Evolutionary conservation across 2,113 vertebrate species (phyloP).

Genomic region (Clarias batrachus): DNA sequence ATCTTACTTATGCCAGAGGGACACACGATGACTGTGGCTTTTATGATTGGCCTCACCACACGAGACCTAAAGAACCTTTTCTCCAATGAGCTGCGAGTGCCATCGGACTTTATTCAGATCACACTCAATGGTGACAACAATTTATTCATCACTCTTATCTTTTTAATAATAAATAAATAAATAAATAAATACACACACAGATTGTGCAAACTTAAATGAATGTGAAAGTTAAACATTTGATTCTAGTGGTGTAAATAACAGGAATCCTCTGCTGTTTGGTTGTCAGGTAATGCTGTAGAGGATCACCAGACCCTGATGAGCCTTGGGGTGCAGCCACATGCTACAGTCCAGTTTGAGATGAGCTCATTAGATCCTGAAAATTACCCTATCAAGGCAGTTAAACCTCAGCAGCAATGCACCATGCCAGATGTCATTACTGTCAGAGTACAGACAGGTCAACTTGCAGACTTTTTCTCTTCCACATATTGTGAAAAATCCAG

Average conservation of each 20-base stretch:
- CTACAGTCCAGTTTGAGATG: slow-evolving; percentile 74
- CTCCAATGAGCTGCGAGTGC: slow-evolving; percentile 71
- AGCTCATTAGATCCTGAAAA: slow-evolving; percentile 61
- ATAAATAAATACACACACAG: not conserved
- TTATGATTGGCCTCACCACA: slow-evolving; percentile 70
- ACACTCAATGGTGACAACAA: slow-evolving; percentile 69
- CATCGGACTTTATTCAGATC: slow-evolving; percentile 68
- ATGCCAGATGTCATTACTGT: slow-evolving; percentile 82
- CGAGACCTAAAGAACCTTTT: slow-evolving; percentile 75
- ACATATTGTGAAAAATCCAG: not conserved
- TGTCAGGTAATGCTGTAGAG: slow-evolving; percentile 65
- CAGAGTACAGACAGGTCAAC: slow-evolving; percentile 75
- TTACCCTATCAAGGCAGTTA: slow-evolving; percentile 66
- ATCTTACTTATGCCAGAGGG: slow-evolving; percentile 76
- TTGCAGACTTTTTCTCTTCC: not conserved
- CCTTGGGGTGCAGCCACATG: slow-evolving; percentile 69
- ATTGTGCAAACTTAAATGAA: not conserved
- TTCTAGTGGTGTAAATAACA: not conserved
- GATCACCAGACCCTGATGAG: slow-evolving; percentile 69
- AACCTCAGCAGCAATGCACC: slow-evolving; percentile 62
- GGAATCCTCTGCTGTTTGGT: not conserved
- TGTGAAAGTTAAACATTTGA: not conserved
- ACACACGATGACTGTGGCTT: slow-evolving; percentile 76
- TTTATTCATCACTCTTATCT: not conserved
- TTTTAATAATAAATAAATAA: slow-evolving; percentile 2